These are phyloP conservation scores for Melopsittacus undulatus DNA, from an alignment of 2,797 vertebrate species.

Conservation along the genomic window DNA sequence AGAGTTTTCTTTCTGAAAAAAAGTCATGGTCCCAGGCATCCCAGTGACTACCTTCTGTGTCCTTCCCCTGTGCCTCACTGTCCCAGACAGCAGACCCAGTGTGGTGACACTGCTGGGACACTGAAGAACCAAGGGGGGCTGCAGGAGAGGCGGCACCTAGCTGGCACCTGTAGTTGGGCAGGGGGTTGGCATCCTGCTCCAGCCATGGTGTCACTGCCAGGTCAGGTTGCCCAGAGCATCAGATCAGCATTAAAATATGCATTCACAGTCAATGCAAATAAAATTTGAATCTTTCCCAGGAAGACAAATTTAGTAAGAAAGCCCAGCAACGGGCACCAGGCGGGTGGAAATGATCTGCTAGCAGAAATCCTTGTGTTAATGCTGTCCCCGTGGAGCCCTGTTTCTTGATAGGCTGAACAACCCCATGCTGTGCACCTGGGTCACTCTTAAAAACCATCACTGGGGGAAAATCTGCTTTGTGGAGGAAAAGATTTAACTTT, in stretches of 20 bases:
- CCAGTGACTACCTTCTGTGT: not conserved
- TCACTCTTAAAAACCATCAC: not conserved
- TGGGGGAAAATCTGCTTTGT: not conserved
- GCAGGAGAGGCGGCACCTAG: not conserved
- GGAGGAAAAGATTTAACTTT: not conserved
- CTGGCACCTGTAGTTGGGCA: not conserved
- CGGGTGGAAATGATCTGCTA: not conserved
- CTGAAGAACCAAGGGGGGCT: not conserved
- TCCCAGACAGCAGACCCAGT: not conserved
- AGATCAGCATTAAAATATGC: not conserved
- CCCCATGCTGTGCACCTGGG: rapidly evolving
- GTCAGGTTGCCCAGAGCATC: not conserved
- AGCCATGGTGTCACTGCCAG: rapidly evolving
- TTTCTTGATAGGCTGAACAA: not conserved
- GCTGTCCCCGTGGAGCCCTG: rapidly evolving
- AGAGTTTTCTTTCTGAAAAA: not conserved
- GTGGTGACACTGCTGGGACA: not conserved
- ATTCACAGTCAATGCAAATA: not conserved
- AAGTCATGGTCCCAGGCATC: not conserved
- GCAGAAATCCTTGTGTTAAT: not conserved
- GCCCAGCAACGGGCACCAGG: not conserved
- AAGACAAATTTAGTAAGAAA: not conserved
- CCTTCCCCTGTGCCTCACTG: not conserved
- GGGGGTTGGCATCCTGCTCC: not conserved
- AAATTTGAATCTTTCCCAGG: not conserved